Conservation (phyloP, 2,113 vertebrate genomes). For the Stigmatopora argus region DNA sequence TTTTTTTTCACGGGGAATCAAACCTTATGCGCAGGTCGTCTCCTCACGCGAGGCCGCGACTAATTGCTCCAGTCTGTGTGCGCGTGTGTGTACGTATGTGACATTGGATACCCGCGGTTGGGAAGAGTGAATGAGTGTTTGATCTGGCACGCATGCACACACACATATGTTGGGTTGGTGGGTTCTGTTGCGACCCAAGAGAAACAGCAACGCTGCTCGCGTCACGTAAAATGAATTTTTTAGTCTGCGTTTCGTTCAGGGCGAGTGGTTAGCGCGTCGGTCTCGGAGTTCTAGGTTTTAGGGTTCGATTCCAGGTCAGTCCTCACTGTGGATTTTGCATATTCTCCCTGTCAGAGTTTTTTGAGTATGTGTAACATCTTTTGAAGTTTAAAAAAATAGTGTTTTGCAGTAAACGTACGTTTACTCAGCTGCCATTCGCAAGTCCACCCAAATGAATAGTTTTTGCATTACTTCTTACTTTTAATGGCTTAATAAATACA, state of each 20-base stretch:
- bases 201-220: conserved; percentile 21
- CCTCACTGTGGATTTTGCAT: too few species aligned
- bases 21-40: background rate
- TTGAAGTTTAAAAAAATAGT: too few species aligned
- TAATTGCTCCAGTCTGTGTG: conserved; percentile 6
- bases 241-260: background rate
- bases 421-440: too few species aligned
- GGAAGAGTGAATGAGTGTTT: conserved; percentile 48
- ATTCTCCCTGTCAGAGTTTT: too few species aligned
- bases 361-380: too few species aligned
- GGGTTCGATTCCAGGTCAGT: too few species aligned
- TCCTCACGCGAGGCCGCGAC: conserved; percentile 6
- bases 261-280: too few species aligned
- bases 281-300: too few species aligned
- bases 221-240: conserved; percentile 16
- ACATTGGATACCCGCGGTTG: conserved; percentile 40
- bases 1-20: background rate
- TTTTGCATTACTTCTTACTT: too few species aligned
- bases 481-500: too few species aligned
- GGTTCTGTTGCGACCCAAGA: conserved; percentile 19
- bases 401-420: too few species aligned
- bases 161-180: background rate
- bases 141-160: conserved; percentile 20
- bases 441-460: too few species aligned
- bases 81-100: background rate